Conservation (phyloP, 2,888 invertebrate genomes). For the Nemurella pictetii region DNA sequence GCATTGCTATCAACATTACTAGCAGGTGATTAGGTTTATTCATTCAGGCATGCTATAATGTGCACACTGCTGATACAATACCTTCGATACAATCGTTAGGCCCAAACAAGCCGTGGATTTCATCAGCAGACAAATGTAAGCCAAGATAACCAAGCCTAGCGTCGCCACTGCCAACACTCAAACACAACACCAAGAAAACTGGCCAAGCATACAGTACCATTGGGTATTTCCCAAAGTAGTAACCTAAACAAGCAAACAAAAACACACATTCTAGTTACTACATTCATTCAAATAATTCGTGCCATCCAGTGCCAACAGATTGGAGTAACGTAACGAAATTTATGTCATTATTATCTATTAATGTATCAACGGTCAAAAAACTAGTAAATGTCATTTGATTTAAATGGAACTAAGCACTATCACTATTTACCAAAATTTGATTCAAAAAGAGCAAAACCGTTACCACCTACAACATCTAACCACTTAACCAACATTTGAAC, state of each 20-base stretch:
- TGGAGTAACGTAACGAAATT: neutral
- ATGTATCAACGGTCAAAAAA: neutral
- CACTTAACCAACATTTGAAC: no score
- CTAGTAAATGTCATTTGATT: no score
- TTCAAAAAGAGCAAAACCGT: no score
- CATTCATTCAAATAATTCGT: neutral
- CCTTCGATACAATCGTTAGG: slow-evolving; percentile 52
- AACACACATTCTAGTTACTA: neutral
- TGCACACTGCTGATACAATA: slow-evolving; percentile 46
- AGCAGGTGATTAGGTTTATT: no score
- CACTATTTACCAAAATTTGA: no score
- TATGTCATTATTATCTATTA: neutral
- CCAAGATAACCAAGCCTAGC: slow-evolving; percentile 1
- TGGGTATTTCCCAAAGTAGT: neutral
- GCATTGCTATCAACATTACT: no score
- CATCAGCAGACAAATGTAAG: slow-evolving; percentile 16
- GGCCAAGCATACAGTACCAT: slow-evolving; percentile 1
- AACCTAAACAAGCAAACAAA: neutral
- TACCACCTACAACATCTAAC: no score
- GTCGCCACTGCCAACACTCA: neutral
- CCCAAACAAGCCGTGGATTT: slow-evolving; percentile 47
- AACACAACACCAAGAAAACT: neutral
- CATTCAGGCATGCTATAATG: neutral
- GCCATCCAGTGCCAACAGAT: neutral
- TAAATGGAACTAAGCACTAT: no score